These are phyloP conservation scores for Lacerta agilis DNA, from an alignment of 2,797 vertebrate species.

Conservation along the genomic window DNA sequence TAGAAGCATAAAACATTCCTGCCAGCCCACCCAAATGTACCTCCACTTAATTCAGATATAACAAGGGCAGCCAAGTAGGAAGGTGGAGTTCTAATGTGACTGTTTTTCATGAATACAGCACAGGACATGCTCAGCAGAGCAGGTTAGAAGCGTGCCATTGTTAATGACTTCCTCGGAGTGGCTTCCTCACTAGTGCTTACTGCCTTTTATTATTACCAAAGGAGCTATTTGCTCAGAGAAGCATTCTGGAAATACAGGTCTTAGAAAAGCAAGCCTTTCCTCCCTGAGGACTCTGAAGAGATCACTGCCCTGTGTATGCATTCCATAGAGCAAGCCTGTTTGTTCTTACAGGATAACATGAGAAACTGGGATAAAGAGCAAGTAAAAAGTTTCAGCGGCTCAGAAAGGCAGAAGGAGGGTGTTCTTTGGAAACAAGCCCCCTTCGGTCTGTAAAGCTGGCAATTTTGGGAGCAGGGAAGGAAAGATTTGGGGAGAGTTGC, in stretches of 20 bases:
- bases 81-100: background rate
- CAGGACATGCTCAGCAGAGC: background rate
- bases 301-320: background rate
- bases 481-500: background rate
- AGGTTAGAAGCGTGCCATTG: background rate
- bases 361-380: constrained; percentile 7
- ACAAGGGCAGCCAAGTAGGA: background rate
- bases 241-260: background rate
- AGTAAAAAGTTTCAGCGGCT: background rate
- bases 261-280: background rate
- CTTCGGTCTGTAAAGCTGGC: background rate
- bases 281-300: background rate
- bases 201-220: background rate
- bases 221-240: background rate
- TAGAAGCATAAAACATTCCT: background rate
- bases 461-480: background rate
- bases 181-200: background rate
- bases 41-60: background rate
- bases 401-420: background rate
- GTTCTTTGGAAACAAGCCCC: background rate
- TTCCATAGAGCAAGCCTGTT: background rate
- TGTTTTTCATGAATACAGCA: background rate
- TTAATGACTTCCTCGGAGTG: background rate
- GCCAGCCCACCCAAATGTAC: background rate
- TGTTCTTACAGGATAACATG: background rate